Evolutionary conservation across 1,140 invertebrate species (phyloP), one percentile per base, ranked within the genome.

Genomic region (Steinernema feltiae): DNA sequence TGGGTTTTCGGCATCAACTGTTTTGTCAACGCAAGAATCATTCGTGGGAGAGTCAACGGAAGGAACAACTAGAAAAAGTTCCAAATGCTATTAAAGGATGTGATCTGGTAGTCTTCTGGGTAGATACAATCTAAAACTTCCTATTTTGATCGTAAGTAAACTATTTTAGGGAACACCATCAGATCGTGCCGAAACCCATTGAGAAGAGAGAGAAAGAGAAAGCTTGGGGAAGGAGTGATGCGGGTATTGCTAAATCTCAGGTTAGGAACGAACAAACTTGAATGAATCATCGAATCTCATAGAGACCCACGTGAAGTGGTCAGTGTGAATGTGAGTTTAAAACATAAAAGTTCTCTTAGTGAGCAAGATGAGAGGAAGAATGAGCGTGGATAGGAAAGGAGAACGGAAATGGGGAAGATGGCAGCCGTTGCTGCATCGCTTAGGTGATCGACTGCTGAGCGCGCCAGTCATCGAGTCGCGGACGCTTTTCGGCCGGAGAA

Each of bases 401-500:
- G 12, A 17, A 7, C 3, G 24, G 24, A 27, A 27, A 63, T 3
- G 53, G 53, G 7, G 24, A 3, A 63, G 24, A 15, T 15, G 53
- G 15, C 7, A 63, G 53, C 7, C 53, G 24, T n/a, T n/a, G n/a
- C n/a, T n/a, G n/a, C n/a, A n/a, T n/a, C 53, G 24, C 12, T 63
- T 63, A 63, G 24, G 53, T 63, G 53, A 63, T 63, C 15, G 53
- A 63, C 53, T 63, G 53, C 53, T 63, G 53, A 3, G 53, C 24
- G 53, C 70, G 72, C 79, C 78, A 79, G 32, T 79, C 80, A 31
- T 81, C 79, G 24, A 84, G 74, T 72, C 82, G 71, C n/a, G 79
- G 46, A 48, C 82, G 79, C 71, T 85, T 85, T 69, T 83, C 82
- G 12, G 79, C 78, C 29, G 82, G 82, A 35, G 83, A 84, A 48